These are phyloP conservation scores for Bathynomus jamesi DNA, from an alignment of 1,140 invertebrate genomes.

Conservation along the genomic window DNA sequence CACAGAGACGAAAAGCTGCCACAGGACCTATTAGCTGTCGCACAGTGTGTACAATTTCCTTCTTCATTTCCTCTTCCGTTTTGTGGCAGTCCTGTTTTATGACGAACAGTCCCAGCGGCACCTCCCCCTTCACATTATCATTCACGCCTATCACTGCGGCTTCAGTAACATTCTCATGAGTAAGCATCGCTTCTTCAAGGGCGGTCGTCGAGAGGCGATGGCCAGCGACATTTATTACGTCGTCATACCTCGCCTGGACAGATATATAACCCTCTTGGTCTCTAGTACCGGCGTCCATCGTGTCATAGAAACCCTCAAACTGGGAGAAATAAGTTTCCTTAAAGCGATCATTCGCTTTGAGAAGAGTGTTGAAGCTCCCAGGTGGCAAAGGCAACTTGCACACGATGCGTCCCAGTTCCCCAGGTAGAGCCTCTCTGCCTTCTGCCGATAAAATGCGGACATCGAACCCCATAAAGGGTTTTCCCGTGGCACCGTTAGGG, in stretches of 20 bases:
- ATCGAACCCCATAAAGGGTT: constrained; percentile 73
- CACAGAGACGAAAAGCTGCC: constrained; percentile 66
- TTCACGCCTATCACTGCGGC: constrained; percentile 80
- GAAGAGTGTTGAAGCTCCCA: constrained; percentile 73
- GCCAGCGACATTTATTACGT: constrained; percentile 93
- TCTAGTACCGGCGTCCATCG: constrained; percentile 83
- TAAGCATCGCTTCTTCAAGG: constrained; percentile 82
- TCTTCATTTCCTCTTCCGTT: too few species aligned
- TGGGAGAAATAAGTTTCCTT: constrained; percentile 68
- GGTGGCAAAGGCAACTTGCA: constrained; percentile 81
- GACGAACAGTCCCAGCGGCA: constrained; percentile 79
- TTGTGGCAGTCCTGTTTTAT: too few species aligned
- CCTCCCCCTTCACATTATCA: constrained; percentile 77
- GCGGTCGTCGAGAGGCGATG: constrained; percentile 79
- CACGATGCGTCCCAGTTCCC: constrained; percentile 78
- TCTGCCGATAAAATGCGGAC: constrained; percentile 65
- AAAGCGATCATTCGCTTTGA: constrained; percentile 70
- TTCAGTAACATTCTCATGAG: constrained; percentile 78
- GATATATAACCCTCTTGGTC: constrained; percentile 77
- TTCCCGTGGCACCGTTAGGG: constrained; percentile 62
- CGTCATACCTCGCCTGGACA: constrained; percentile 82
- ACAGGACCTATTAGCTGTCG: too few species aligned
- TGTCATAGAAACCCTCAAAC: constrained; percentile 86
- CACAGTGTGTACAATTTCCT: too few species aligned
- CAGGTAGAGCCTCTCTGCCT: constrained; percentile 52